phyloP scores from a whole-genome alignment of 2,797 vertebrate genomes.

The Pogonophryne albipinna region DNA sequence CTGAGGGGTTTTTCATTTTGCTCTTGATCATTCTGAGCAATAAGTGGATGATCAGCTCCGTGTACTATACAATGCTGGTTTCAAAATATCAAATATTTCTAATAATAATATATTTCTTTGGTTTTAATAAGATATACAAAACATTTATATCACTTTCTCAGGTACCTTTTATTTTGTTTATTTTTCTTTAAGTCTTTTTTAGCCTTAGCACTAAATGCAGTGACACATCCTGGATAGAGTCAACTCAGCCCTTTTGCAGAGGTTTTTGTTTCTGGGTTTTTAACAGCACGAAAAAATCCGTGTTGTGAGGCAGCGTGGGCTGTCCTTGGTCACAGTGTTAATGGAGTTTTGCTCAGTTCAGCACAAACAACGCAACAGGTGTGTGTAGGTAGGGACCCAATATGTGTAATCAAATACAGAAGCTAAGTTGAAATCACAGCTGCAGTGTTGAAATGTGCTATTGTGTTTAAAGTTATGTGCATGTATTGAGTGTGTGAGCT shows the following conservation, averaged over 20 bases:
- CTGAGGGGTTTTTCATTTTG: not conserved
- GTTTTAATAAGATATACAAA: not conserved
- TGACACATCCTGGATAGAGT: not conserved
- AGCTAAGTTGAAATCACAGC: not conserved
- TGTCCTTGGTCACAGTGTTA: slow-evolving; percentile 17
- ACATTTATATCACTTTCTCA: not conserved
- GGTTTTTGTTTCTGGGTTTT: slow-evolving; percentile 15
- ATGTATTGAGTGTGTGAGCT: not conserved
- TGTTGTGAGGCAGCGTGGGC: slow-evolving; percentile 1
- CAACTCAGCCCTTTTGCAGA: not conserved
- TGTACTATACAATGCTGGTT: not conserved
- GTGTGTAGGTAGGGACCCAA: slow-evolving; percentile 6
- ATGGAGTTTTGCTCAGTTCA: slow-evolving; percentile 15
- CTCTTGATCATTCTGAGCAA: too few species aligned
- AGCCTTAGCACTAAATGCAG: not conserved
- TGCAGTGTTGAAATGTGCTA: not conserved
- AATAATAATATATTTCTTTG: too few species aligned
- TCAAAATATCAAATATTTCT: not conserved
- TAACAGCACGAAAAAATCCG: not conserved
- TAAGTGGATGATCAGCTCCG: not conserved
- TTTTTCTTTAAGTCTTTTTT: not conserved
- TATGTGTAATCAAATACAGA: not conserved
- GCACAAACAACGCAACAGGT: slow-evolving; percentile 25
- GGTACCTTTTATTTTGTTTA: not conserved
- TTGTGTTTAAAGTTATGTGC: not conserved